Evolutionary conservation across 2,888 invertebrate genomes (phyloP).

Genomic region (Choreutis nemorana): DNA sequence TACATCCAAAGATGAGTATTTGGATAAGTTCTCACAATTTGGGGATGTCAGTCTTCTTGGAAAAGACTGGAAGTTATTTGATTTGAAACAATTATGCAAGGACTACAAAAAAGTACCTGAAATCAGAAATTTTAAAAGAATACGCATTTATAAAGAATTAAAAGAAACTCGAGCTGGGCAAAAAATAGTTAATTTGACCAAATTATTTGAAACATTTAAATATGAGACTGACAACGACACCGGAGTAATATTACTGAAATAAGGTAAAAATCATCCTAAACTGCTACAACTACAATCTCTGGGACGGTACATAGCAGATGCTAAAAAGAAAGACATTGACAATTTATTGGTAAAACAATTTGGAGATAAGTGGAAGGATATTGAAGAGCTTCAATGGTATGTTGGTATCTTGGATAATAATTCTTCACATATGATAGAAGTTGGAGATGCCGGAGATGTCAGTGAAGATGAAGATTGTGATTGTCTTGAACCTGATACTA

Average conservation of each 20-base stretch:
- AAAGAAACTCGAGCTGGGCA: slow-evolving; percentile 6
- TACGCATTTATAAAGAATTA: slow-evolving; percentile 7
- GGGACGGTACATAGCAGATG: slow-evolving; percentile 5
- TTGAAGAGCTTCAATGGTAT: slow-evolving; percentile 9
- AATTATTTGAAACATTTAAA: slow-evolving; percentile 5
- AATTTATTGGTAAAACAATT: slow-evolving; percentile 9
- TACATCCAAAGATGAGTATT: neutral
- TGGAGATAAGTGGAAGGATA: slow-evolving; percentile 7
- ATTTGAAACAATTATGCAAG: too few species aligned
- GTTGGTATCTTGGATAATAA: slow-evolving; percentile 5
- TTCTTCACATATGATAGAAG: too few species aligned
- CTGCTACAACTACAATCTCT: slow-evolving; percentile 5
- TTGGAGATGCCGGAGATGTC: too few species aligned
- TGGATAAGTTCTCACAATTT: neutral
- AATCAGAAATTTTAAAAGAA: too few species aligned
- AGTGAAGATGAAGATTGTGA: too few species aligned
- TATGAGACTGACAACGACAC: slow-evolving; percentile 5
- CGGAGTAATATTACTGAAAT: slow-evolving; percentile 5
- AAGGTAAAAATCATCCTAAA: slow-evolving; percentile 5
- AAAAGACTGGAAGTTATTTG: too few species aligned
- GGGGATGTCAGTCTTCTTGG: too few species aligned
- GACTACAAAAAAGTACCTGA: too few species aligned
- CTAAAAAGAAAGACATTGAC: slow-evolving; percentile 8
- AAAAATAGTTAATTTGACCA: slow-evolving; percentile 4
- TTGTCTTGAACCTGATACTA: too few species aligned